These are phyloP conservation scores for Harpagoxenus sublaevis DNA, from an alignment of 2,888 invertebrate species.

Conservation along the genomic window DNA sequence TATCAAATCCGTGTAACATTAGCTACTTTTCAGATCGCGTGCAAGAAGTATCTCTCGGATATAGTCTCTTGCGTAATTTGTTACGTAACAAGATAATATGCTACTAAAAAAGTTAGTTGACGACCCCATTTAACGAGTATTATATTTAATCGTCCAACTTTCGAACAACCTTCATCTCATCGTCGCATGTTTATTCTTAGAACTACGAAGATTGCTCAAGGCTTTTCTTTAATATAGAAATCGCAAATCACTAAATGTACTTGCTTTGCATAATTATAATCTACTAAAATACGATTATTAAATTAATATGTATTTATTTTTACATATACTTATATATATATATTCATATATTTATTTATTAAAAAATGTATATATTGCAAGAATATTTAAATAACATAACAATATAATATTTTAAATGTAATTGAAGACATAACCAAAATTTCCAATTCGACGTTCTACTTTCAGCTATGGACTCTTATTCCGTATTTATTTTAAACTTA, in stretches of 20 bases:
- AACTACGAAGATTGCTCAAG: conserved; percentile 11
- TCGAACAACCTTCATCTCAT: conserved; percentile 4
- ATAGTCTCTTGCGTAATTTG: conserved; percentile 7
- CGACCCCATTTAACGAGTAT: conserved; percentile 1
- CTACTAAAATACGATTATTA: conserved; percentile 5
- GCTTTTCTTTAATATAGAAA: conserved; percentile 5
- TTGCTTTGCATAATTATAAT: not conserved
- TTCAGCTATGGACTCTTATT: not conserved
- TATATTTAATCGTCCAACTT: conserved; percentile 15
- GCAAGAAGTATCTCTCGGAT: conserved; percentile 1
- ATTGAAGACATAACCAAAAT: not conserved
- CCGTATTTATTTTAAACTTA: not conserved
- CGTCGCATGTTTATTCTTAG: conserved; percentile 17
- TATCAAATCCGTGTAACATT: conserved; percentile 3
- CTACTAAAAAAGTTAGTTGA: conserved; percentile 18
- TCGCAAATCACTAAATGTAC: not conserved
- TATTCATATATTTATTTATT: not conserved
- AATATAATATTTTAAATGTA: not conserved
- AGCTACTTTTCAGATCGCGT: conserved; percentile 26
- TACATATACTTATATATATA: not conserved
- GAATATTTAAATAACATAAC: not conserved
- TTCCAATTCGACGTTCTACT: not conserved
- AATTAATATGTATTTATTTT: not conserved
- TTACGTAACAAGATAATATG: conserved; percentile 16
- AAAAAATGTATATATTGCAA: not conserved